Conservation (phyloP, 2,113 vertebrate species). For the Amblyopsis rosae region DNA sequence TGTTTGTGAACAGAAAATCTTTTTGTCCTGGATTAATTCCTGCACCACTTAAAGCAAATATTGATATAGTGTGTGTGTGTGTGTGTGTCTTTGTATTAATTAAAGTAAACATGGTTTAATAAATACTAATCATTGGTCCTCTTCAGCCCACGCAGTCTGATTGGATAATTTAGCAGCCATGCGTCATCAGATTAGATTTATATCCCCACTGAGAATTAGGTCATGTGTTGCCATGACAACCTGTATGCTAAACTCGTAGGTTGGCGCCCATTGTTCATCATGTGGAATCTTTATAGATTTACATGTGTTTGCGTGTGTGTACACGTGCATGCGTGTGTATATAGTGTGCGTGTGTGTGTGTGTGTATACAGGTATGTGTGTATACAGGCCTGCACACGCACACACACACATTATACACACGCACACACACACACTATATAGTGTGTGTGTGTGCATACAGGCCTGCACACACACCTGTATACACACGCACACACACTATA, state of each 20-base stretch:
- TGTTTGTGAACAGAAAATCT: background rate
- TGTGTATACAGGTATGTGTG: background rate
- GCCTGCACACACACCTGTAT: too few relatives aligned
- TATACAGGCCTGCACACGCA: background rate
- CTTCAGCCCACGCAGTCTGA: too few relatives aligned
- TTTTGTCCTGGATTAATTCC: slow-evolving; percentile 18
- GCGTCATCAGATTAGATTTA: too few relatives aligned
- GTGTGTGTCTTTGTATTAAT: slow-evolving; percentile 1
- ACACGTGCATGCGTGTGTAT: background rate
- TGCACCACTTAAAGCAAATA: background rate
- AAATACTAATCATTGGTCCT: too few relatives aligned
- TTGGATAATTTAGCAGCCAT: too few relatives aligned
- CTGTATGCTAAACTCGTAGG: background rate
- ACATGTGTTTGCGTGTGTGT: background rate
- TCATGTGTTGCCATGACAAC: background rate
- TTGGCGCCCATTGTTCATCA: too few relatives aligned
- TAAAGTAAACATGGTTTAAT: background rate
- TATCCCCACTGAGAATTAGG: too few relatives aligned
- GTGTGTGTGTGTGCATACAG: background rate
- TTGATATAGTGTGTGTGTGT: slow-evolving; percentile 12
- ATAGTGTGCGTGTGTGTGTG: background rate
- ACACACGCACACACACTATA: too few relatives aligned
- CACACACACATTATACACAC: too few relatives aligned
- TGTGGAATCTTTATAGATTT: too few relatives aligned
- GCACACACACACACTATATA: too few relatives aligned